These are phyloP conservation scores for Drosophila gunungcola DNA, from an alignment of 1,140 invertebrate genomes.

Conservation along the genomic window DNA sequence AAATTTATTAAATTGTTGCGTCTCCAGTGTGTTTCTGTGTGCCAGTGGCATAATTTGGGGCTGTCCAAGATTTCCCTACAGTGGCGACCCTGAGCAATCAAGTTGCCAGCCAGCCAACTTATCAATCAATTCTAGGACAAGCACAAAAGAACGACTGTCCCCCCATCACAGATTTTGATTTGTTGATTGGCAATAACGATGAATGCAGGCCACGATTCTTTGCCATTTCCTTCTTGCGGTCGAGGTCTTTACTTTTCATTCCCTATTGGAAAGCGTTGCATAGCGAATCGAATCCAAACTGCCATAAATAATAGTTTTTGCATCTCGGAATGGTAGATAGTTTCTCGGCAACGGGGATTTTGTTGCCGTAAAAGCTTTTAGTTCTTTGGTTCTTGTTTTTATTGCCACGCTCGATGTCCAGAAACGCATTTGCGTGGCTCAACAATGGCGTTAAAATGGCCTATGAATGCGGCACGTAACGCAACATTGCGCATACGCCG, in stretches of 20 bases:
- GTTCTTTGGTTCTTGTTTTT: slow-evolving; percentile 29
- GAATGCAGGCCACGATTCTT: slow-evolving; percentile 33
- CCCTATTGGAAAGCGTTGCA: neutral
- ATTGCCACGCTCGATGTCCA: slow-evolving; percentile 17
- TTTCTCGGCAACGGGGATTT: slow-evolving; percentile 27
- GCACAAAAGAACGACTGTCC: slow-evolving; percentile 35
- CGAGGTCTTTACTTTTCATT: slow-evolving; percentile 16
- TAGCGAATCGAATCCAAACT: slow-evolving; percentile 37
- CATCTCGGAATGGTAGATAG: neutral
- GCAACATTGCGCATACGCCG: slow-evolving; percentile 59
- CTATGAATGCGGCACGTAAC: slow-evolving; percentile 28
- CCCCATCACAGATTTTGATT: slow-evolving; percentile 59
- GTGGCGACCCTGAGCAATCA: slow-evolving; percentile 2
- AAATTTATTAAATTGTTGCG: slow-evolving; percentile 82
- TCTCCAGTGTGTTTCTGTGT: neutral
- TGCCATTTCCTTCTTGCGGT: slow-evolving; percentile 40
- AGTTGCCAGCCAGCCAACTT: slow-evolving; percentile 24
- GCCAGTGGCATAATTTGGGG: slow-evolving; percentile 70
- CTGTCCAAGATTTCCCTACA: slow-evolving; percentile 37
- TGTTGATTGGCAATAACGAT: slow-evolving; percentile 58
- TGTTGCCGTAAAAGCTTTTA: slow-evolving; percentile 62
- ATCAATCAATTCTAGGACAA: slow-evolving; percentile 63
- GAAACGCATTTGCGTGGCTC: slow-evolving; percentile 43
- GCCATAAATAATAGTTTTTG: slow-evolving; percentile 53
- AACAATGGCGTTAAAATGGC: slow-evolving; percentile 38